Evolutionary conservation across 2,113 vertebrate genomes (phyloP), one percentile per base, ranked within the genome.

Genomic region (Trichomycterus rosablanca): DNA sequence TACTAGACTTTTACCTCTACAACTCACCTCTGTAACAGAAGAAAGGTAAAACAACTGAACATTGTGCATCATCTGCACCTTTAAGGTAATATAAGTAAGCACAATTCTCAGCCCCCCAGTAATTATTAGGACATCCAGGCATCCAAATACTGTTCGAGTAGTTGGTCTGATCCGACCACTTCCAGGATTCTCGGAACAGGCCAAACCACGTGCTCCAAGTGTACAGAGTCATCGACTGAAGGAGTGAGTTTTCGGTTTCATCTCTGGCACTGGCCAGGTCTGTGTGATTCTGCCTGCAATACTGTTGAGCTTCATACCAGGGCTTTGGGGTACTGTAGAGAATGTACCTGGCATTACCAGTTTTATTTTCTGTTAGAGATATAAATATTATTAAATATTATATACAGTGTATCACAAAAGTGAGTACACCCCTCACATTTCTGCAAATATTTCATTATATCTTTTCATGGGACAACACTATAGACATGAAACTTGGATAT

Each of bases 121-220:
- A 1, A 6, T 62, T 56, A 49, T 45, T 2, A 14, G 55, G 61
- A 4, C 48, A 5, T 22, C n/a, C 18, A 26, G 30, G 2, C 2
- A 4, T 2, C 54, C 61, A 59, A 6, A 14, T 28, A 15, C 46
- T 11, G n/a, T 5, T 6, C 16, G 46, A 40, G 14, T 44, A 40
- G 2, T 18, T 24, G 3, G 46, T 39, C 6, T 20, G 10, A 48
- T 70, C 67, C 16, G 61, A 59, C 67, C 67, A 70, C 24, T 59
- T 70, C 67, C 61, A 70, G 4, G 5, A 16, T 1, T 64, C 40
- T 64, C 67, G 48, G 3, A 19, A 64, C 3, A 59, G 16, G 11
- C 67, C 67, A 6, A 70, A 42, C 67, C 67, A 70, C 10, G 23
- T 9, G 7, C 0, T 1, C 2, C 24, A 2, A 0, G 2, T 10